phyloP scores from a whole-genome alignment of 1,140 invertebrate species.

The Tribolium castaneum region DNA sequence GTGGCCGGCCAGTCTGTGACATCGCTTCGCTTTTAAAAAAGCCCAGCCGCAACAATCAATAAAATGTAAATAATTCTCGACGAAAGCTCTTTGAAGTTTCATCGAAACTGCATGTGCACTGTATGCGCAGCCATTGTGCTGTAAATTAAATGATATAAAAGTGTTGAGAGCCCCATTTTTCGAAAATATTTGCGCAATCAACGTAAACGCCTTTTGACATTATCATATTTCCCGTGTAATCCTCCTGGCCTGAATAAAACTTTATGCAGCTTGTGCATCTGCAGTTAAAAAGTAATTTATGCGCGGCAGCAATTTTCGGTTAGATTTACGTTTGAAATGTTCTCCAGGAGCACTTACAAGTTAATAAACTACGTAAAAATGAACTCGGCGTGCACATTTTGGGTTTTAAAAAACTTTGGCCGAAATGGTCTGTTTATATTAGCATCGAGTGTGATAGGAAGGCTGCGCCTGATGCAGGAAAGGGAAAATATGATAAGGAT shows the following conservation, averaged over 20 bases:
- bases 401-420: too few species aligned
- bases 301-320: not conserved
- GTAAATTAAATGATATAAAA: slow-evolving; percentile 2
- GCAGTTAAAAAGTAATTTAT: slow-evolving; percentile 39
- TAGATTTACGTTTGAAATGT: not conserved
- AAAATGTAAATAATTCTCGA: not conserved
- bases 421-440: slow-evolving; percentile 20
- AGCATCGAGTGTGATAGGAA: not conserved
- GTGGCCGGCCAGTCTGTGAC: not conserved
- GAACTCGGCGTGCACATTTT: not conserved
- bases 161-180: slow-evolving; percentile 7
- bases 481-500: slow-evolving; percentile 12
- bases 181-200: slow-evolving; percentile 8
- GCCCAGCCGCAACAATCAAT: not conserved
- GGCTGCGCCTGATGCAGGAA: not conserved
- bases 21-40: not conserved
- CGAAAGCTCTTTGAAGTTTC: not conserved
- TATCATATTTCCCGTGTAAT: slow-evolving; percentile 18
- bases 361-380: slow-evolving; percentile 13
- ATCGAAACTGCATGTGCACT: too few species aligned
- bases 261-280: slow-evolving; percentile 17
- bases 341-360: not conserved
- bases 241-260: slow-evolving; percentile 10
- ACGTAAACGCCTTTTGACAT: slow-evolving; percentile 19
- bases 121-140: not conserved